phyloP scores from a whole-genome alignment of 1,140 invertebrate genomes.

The Drosophila kikkawai region DNA sequence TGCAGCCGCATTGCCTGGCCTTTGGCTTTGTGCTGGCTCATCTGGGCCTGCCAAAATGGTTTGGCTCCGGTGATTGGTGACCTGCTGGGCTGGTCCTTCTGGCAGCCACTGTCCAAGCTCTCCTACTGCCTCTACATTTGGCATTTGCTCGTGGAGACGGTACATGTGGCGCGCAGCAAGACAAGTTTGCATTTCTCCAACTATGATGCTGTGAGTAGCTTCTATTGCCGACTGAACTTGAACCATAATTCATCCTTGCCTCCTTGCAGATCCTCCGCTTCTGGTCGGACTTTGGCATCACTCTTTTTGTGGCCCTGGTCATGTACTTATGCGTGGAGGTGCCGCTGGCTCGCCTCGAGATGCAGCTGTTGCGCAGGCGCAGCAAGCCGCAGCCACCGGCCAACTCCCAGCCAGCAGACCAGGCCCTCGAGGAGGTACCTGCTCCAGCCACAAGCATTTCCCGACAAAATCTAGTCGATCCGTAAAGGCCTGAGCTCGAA shows the following conservation, averaged over 20 bases:
- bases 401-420: not conserved
- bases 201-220: slow-evolving; percentile 70
- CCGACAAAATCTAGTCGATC: slow-evolving; percentile 62
- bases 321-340: slow-evolving; percentile 69
- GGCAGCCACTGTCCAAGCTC: slow-evolving; percentile 86
- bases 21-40: slow-evolving; percentile 88
- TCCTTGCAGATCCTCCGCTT: slow-evolving; percentile 56
- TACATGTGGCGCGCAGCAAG: slow-evolving; percentile 58
- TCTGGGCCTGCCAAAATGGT: slow-evolving; percentile 89
- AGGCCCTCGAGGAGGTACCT: not conserved
- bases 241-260: too few relatives aligned
- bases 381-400: not conserved
- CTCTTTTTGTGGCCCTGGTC: slow-evolving; percentile 51
- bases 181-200: slow-evolving; percentile 73
- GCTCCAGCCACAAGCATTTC: slow-evolving; percentile 48
- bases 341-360: slow-evolving; percentile 56
- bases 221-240: not conserved
- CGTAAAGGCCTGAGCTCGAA: slow-evolving; percentile 5
- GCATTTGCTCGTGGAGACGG: slow-evolving; percentile 83
- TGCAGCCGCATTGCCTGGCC: slow-evolving; percentile 88
- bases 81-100: slow-evolving; percentile 85
- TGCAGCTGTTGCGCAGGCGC: slow-evolving; percentile 25
- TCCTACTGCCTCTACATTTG: slow-evolving; percentile 86
- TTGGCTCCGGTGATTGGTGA: slow-evolving; percentile 87
- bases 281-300: slow-evolving; percentile 76